phyloP scores from a whole-genome alignment of 2,113 vertebrate species.

The Anhinga anhinga region DNA sequence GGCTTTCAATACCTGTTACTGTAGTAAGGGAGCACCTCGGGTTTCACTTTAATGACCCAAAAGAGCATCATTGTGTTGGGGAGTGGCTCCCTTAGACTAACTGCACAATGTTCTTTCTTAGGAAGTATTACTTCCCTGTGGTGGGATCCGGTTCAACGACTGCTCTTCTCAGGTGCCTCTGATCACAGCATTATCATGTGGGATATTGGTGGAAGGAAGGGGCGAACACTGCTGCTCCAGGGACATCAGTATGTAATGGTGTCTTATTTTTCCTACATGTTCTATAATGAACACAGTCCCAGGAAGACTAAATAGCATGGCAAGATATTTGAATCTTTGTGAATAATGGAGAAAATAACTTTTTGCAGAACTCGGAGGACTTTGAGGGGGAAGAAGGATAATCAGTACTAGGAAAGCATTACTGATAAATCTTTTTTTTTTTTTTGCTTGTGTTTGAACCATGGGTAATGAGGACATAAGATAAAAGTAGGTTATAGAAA shows the following conservation, averaged over 20 bases:
- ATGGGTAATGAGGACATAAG: not conserved
- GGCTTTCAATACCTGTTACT: not conserved
- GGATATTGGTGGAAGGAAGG: conserved; percentile 96
- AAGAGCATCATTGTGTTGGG: not conserved
- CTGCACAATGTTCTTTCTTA: conserved; percentile 50
- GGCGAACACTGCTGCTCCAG: conserved; percentile 88
- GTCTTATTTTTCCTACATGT: not conserved
- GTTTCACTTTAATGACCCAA: not conserved
- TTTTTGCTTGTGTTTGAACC: not conserved
- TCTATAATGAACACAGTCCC: not conserved
- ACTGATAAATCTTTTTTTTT: not conserved
- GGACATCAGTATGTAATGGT: conserved; percentile 89
- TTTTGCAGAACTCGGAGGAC: not conserved
- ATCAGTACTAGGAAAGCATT: not conserved
- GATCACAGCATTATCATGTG: conserved; percentile 99
- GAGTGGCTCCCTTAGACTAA: not conserved
- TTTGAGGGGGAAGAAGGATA: not conserved
- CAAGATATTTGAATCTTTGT: not conserved
- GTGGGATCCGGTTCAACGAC: conserved; percentile 93
- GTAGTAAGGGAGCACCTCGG: not conserved
- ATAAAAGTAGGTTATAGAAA: not conserved
- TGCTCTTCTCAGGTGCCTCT: conserved; percentile 94
- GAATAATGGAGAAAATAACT: not conserved
- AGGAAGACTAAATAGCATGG: not conserved
- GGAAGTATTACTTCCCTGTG: conserved; percentile 88